Percentiles rank a stretch among this genome's conserved stretches.
Evolutionary conservation across 1,140 invertebrate species (phyloP).

Genomic region (Lepidotrigona ventralis): DNA sequence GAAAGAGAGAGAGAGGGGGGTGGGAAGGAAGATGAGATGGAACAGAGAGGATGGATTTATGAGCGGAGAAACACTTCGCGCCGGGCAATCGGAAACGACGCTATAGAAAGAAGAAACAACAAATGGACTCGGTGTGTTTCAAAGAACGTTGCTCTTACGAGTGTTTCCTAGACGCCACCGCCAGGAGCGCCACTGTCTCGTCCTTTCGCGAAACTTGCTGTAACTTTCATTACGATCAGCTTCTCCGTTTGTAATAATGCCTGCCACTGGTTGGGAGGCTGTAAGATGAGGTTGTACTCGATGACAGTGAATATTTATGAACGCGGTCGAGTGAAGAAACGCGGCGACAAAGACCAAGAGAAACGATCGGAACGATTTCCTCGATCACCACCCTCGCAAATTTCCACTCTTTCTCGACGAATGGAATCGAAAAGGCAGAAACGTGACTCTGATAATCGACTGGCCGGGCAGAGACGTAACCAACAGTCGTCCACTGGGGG

Average conservation of each 20-base stretch:
- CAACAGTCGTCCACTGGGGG: background rate
- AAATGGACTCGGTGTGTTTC: background rate
- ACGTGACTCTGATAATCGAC: too few species aligned
- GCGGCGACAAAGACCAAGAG: background rate
- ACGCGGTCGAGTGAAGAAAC: too few species aligned
- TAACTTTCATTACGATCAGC: background rate
- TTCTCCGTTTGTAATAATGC: background rate
- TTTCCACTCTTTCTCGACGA: too few species aligned
- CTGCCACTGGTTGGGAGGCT: background rate
- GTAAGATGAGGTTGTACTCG: background rate
- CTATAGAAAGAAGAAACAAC: too few species aligned
- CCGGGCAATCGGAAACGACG: slow-evolving; percentile 6
- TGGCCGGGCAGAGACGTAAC: background rate
- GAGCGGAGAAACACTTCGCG: slow-evolving; percentile 7
- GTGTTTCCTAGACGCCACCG: background rate
- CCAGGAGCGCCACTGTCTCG: background rate
- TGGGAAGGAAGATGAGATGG: background rate
- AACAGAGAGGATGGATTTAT: background rate
- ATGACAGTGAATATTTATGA: background rate
- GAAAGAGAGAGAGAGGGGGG: background rate
- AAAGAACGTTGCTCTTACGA: background rate
- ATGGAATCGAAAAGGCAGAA: too few species aligned
- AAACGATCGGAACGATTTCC: too few species aligned
- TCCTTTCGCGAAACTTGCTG: background rate
- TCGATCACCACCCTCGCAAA: too few species aligned